Conservation (phyloP, 2,113 vertebrate species). For the Chaetodon auriga region DNA sequence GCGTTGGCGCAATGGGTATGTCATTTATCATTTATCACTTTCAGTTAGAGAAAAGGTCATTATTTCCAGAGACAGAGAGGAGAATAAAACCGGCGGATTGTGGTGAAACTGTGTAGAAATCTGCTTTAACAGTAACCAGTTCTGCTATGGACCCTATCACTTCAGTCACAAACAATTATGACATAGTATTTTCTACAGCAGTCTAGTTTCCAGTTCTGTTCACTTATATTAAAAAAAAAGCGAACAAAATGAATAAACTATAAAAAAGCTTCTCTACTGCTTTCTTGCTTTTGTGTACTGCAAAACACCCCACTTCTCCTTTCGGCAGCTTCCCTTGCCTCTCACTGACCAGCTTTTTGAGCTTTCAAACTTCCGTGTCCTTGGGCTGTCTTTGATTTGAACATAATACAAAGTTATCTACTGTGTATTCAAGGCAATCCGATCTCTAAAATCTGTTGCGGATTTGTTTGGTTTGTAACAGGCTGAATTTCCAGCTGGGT, state of each 20-base stretch:
- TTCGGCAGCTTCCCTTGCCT: conserved; percentile 70
- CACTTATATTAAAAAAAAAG: neutral
- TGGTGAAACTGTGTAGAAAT: neutral
- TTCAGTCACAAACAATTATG: conserved; percentile 18
- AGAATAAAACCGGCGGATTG: neutral
- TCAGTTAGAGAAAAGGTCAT: conserved; percentile 55
- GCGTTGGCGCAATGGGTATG: conserved; percentile 87
- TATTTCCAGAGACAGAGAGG: conserved; percentile 23
- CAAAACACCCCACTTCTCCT: conserved; percentile 73
- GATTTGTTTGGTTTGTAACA: conserved; percentile 31
- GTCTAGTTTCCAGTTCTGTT: neutral
- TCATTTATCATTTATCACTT: conserved; percentile 71
- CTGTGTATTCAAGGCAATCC: conserved; percentile 4
- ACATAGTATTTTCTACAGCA: neutral
- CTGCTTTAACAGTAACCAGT: neutral
- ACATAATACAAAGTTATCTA: conserved; percentile 29
- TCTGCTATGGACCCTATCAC: conserved; percentile 9
- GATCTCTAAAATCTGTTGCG: neutral
- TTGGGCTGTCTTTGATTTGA: conserved; percentile 40
- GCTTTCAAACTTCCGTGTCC: conserved; percentile 66
- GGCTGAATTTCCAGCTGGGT: conserved; percentile 37
- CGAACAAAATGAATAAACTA: conserved; percentile 9
- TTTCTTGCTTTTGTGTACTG: conserved; percentile 29
- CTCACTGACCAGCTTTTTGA: conserved; percentile 31
- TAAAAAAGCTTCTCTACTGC: neutral